These are phyloP conservation scores for Prochilodus magdalenae DNA, from an alignment of 2,113 vertebrate species.

Conservation along the genomic window DNA sequence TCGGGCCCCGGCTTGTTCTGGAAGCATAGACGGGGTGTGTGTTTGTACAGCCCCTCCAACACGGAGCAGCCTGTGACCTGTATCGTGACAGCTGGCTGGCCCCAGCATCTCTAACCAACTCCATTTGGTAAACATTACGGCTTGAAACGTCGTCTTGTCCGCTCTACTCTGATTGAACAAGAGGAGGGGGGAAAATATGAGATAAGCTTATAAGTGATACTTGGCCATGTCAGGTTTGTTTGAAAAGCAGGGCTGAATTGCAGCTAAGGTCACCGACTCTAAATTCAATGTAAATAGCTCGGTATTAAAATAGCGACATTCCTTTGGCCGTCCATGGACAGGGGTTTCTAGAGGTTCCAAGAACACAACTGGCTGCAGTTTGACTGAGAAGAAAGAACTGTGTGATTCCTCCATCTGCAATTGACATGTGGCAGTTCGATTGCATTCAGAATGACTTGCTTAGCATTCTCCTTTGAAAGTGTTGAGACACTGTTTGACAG, in stretches of 20 bases:
- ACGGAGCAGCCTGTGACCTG: constrained; percentile 60
- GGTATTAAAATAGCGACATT: constrained; percentile 33
- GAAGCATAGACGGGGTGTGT: constrained; percentile 47
- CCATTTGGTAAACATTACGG: constrained; percentile 58
- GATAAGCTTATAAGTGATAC: constrained; percentile 54
- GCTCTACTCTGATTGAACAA: constrained; percentile 52
- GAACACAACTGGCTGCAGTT: constrained; percentile 5
- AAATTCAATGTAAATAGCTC: constrained; percentile 43
- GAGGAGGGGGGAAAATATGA: constrained; percentile 27
- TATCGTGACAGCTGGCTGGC: constrained; percentile 64
- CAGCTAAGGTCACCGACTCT: constrained; percentile 30
- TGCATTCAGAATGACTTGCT: neutral
- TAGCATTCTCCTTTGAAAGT: neutral
- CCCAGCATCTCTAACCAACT: constrained; percentile 51
- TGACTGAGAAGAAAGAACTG: neutral
- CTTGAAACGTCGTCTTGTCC: constrained; percentile 54
- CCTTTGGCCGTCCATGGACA: constrained; percentile 29
- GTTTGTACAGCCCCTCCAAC: constrained; percentile 52
- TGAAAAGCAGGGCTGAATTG: constrained; percentile 29
- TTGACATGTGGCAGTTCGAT: too few relatives aligned
- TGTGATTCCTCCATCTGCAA: neutral
- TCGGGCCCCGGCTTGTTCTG: constrained; percentile 52
- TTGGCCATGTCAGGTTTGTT: constrained; percentile 44
- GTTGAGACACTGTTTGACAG: neutral
- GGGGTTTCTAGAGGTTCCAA: constrained; percentile 2